phyloP scores from a whole-genome alignment of 2,888 invertebrate species.

The Villa cingulata region DNA sequence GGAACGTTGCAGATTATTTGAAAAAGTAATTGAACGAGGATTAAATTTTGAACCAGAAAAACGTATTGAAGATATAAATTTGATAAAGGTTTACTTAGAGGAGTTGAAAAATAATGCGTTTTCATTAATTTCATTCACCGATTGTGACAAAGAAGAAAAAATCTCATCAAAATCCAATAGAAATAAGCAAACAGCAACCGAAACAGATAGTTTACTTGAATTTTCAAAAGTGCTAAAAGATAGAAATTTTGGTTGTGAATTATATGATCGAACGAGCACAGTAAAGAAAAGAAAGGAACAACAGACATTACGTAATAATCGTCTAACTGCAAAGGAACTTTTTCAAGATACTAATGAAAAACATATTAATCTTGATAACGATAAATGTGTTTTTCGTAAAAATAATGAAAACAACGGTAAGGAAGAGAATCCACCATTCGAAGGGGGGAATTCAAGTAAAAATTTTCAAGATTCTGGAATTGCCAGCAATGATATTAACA shows the following conservation, averaged over 20 bases:
- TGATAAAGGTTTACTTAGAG: conserved; percentile 7
- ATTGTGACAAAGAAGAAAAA: background rate
- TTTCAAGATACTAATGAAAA: background rate
- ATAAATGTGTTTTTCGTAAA: no score
- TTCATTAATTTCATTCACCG: no score
- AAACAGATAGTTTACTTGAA: background rate
- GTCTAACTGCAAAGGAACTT: background rate
- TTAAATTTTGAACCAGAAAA: conserved; percentile 8
- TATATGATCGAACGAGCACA: background rate
- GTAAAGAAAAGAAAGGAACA: conserved; percentile 1
- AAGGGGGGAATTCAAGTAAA: no score
- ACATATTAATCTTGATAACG: no score
- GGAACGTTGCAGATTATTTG: conserved; percentile 9
- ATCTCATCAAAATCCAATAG: background rate
- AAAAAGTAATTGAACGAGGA: conserved; percentile 10
- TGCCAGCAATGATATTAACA: no score
- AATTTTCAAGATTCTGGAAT: no score
- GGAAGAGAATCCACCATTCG: no score
- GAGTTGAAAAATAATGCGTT: background rate
- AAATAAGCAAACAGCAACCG: no score
- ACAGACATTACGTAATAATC: background rate
- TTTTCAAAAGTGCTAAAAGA: background rate
- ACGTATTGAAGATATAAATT: conserved; percentile 9
- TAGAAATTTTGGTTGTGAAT: background rate
- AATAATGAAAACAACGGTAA: no score